phyloP scores from a whole-genome alignment of 2,888 invertebrate species.

The Tenthredo scrophulariae region DNA sequence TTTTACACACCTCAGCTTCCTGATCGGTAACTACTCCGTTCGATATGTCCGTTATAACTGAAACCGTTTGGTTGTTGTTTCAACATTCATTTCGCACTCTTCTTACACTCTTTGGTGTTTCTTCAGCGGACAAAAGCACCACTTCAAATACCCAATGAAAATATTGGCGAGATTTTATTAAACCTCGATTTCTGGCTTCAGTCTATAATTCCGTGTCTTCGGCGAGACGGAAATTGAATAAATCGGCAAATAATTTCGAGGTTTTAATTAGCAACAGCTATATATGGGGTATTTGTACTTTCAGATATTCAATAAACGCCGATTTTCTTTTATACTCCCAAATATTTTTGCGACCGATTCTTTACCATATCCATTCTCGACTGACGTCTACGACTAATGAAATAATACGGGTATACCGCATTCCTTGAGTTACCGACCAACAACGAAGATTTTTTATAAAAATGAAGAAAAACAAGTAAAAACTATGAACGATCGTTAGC shows the following conservation, averaged over 20 bases:
- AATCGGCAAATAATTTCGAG: background rate
- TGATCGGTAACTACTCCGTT: background rate
- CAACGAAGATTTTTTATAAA: background rate
- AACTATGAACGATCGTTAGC: background rate
- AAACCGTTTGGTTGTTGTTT: background rate
- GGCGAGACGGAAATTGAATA: background rate
- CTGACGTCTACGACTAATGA: background rate
- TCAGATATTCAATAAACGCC: background rate
- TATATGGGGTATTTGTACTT: background rate
- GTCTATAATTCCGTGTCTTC: background rate
- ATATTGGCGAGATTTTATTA: background rate
- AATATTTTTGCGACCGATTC: background rate
- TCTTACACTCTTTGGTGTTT: background rate
- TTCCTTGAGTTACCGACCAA: background rate
- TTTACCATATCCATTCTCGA: background rate
- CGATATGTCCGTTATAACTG: background rate
- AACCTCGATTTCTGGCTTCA: background rate
- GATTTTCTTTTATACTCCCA: background rate
- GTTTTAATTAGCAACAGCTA: background rate
- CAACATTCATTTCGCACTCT: background rate
- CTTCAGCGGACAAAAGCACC: background rate
- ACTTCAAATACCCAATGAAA: background rate
- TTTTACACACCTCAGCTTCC: background rate
- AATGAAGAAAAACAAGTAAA: background rate
- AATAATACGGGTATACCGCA: background rate